These are phyloP conservation scores for Volucella inanis DNA, from an alignment of 2,888 invertebrate genomes.

Conservation along the genomic window DNA sequence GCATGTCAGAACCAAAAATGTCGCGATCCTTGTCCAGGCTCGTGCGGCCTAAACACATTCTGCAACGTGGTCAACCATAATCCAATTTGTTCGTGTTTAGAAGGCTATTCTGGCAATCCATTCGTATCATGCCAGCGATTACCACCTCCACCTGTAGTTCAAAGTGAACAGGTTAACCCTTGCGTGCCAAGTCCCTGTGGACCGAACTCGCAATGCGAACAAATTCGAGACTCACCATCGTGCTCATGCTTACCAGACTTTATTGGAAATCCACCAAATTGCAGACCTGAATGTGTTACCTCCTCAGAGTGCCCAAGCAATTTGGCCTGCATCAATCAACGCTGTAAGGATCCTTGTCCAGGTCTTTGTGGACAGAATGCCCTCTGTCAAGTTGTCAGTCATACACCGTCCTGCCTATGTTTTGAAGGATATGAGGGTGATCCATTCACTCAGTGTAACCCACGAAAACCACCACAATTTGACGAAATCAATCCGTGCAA, in stretches of 20 bases:
- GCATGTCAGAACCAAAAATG: conserved; percentile 90
- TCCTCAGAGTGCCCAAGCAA: conserved; percentile 89
- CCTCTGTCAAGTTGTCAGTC: conserved; percentile 89
- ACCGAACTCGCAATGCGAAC: conserved; percentile 86
- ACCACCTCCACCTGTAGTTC: conserved; percentile 79
- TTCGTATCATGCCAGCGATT: conserved; percentile 86
- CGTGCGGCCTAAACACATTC: conserved; percentile 88
- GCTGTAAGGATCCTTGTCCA: conserved; percentile 90
- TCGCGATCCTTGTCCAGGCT: conserved; percentile 89
- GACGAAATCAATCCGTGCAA: conserved; percentile 85
- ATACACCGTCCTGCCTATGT: conserved; percentile 88
- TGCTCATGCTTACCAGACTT: conserved; percentile 88
- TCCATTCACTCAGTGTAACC: conserved; percentile 85
- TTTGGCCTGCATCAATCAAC: conserved; percentile 89
- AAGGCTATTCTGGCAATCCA: conserved; percentile 89
- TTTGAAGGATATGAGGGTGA: conserved; percentile 84
- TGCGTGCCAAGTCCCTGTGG: conserved; percentile 87
- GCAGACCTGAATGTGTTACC: conserved; percentile 89
- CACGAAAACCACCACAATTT: conserved; percentile 77
- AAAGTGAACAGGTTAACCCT: conserved; percentile 83
- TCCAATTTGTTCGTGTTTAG: conserved; percentile 87
- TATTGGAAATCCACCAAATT: conserved; percentile 90
- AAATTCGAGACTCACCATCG: conserved; percentile 85
- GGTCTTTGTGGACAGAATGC: conserved; percentile 90
- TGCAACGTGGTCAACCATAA: conserved; percentile 89